Evolutionary conservation across 1,140 invertebrate species (phyloP), one percentile per base, ranked within the genome.

Genomic region (Bombus breviceps): DNA sequence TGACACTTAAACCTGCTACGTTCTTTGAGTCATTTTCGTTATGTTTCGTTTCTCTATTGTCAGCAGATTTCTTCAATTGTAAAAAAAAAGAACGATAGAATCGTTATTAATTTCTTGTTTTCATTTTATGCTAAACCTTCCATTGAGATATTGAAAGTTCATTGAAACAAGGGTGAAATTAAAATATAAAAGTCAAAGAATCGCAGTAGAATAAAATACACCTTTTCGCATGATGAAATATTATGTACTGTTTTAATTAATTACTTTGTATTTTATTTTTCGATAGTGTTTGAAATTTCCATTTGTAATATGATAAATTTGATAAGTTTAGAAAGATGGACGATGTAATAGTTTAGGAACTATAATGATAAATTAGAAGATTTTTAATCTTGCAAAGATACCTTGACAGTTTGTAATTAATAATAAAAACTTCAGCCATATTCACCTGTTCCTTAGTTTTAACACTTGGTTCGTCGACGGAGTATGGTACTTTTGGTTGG

Each of bases 401-500:
- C 12, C 41, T 74, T 28, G 39, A 43, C 15, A 66, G n/a, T 9
- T 22, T 25, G 2, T 22, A 74, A 73, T 34, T 41, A 78, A 78
- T 78, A 28, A 59, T 22, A 37, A 41, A 12, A 62, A 25, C 39
- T 62, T 62, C 8, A 62, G 37, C 8, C 12, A 12, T 22, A 57
- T 28, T 81, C 25, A 90, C 89, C 76, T 90, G 85, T 69, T 85
- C 86, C 71, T 90, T 90, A 72, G 91, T 91, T 76, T 93, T 94
- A 76, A 78, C 86, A 78, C 86, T 88, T 41, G 90, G 91, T 78
- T 95, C 94, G 39, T 94, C 94, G 69, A 93, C 82, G 12, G 39
- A 62, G n/a, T 92, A 92, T 22, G 93, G 88, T 71, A 91, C 85
- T 83, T 93, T 94, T 12, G 94, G 92, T 78, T 95, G 47, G 47